Percentiles rank a stretch among this genome's conserved stretches.
Conservation (phyloP, 2,113 vertebrate species). For the Seriola quinqueradiata region DNA sequence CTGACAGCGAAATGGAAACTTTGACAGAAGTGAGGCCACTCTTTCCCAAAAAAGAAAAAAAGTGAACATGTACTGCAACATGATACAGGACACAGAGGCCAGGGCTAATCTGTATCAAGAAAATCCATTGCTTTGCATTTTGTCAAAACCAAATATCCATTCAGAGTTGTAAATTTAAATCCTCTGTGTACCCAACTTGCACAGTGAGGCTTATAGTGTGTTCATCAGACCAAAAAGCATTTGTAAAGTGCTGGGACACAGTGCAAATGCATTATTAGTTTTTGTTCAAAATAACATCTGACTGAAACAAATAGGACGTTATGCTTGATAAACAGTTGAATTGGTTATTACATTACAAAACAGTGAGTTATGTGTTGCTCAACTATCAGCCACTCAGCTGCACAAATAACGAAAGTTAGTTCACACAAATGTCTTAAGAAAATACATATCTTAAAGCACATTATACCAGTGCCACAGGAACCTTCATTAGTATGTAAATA, state of each 20-base stretch:
- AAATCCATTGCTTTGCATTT: background rate
- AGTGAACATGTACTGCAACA: background rate
- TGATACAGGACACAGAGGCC: background rate
- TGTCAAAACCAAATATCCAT: slow-evolving; percentile 13
- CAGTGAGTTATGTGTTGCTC: background rate
- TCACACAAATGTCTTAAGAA: slow-evolving; percentile 8
- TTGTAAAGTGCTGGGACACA: slow-evolving; percentile 11
- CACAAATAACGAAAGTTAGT: background rate
- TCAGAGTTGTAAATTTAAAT: background rate
- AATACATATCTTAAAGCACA: slow-evolving; percentile 8
- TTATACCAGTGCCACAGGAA: background rate
- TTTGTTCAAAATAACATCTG: background rate
- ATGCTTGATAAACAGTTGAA: background rate
- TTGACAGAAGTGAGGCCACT: background rate
- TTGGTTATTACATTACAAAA: background rate
- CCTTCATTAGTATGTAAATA: slow-evolving; percentile 37
- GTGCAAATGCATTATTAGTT: background rate
- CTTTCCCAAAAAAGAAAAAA: background rate
- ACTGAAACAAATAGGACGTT: slow-evolving; percentile 3
- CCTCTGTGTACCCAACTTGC: background rate
- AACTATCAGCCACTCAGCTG: too few relatives aligned
- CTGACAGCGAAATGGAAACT: slow-evolving; percentile 3
- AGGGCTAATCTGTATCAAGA: background rate
- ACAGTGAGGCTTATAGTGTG: background rate
- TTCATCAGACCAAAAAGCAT: slow-evolving; percentile 7